Conservation (phyloP, 2,797 vertebrate species). For the Forpus xanthops region DNA sequence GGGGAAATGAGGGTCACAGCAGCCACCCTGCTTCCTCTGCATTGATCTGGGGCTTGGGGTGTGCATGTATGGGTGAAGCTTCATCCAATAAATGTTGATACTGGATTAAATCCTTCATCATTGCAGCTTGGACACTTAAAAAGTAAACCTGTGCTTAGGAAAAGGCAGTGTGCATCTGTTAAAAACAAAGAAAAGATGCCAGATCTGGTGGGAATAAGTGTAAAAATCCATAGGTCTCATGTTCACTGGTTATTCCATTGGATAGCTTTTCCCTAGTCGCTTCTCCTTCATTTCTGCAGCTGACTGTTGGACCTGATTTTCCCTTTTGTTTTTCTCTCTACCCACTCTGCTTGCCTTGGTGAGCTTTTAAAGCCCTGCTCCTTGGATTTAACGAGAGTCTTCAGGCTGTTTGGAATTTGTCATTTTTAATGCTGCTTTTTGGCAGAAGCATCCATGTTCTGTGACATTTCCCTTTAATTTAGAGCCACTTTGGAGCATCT, state of each 20-base stretch:
- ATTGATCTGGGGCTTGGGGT: neutral
- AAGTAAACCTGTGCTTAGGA: neutral
- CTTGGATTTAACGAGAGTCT: slow-evolving; percentile 41
- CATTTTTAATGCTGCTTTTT: slow-evolving; percentile 68
- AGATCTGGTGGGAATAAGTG: neutral
- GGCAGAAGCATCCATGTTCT: slow-evolving; percentile 53
- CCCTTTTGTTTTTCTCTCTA: neutral
- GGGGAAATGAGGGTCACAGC: neutral
- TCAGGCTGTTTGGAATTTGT: slow-evolving; percentile 64
- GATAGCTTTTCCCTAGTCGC: neutral
- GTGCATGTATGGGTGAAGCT: neutral
- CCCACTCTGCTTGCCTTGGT: neutral
- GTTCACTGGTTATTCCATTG: neutral
- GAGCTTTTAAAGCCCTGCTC: slow-evolving; percentile 12
- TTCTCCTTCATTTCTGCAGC: neutral
- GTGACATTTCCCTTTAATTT: slow-evolving; percentile 69
- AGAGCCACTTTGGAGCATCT: slow-evolving; percentile 59
- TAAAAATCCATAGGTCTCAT: neutral
- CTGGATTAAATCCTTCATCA: neutral
- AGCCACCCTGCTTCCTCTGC: neutral
- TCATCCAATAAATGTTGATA: neutral
- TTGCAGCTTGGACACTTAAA: neutral
- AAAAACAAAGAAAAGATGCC: neutral
- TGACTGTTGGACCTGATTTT: neutral
- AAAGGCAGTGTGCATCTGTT: neutral